Evolutionary conservation across 2,113 vertebrate genomes (phyloP).

Genomic region (Hipposideros armiger): DNA sequence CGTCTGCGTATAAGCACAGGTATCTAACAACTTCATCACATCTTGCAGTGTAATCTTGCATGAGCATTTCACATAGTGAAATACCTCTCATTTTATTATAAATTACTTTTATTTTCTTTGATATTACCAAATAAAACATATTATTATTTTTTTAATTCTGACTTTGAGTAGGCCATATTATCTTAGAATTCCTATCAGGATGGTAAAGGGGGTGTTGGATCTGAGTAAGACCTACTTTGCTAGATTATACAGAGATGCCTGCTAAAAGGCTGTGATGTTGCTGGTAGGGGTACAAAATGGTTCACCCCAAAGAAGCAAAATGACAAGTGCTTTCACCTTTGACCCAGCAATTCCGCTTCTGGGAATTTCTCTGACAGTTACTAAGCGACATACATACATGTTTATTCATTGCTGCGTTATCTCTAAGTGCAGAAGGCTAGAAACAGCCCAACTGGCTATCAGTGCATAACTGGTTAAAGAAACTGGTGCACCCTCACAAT

Average conservation of each 20-base stretch:
- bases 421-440: conserved; percentile 23
- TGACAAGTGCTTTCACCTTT: conserved; percentile 36
- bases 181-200: neutral
- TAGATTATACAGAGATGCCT: neutral
- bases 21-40: neutral
- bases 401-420: neutral
- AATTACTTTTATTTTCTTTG: neutral
- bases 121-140: neutral
- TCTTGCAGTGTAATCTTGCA: neutral
- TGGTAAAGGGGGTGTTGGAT: neutral
- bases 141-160: conserved; percentile 23
- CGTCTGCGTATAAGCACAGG: neutral
- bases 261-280: neutral
- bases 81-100: neutral
- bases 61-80: neutral
- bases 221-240: neutral
- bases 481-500: neutral
- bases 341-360: conserved; percentile 5
- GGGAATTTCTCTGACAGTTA: conserved; percentile 40
- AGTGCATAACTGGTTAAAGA: neutral
- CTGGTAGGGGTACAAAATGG: neutral
- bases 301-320: neutral
- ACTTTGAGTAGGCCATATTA: neutral
- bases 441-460: neutral
- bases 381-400: neutral